These are phyloP conservation scores for Tetanocera ferruginea DNA, from an alignment of 2,888 invertebrate genomes.

Conservation along the genomic window DNA sequence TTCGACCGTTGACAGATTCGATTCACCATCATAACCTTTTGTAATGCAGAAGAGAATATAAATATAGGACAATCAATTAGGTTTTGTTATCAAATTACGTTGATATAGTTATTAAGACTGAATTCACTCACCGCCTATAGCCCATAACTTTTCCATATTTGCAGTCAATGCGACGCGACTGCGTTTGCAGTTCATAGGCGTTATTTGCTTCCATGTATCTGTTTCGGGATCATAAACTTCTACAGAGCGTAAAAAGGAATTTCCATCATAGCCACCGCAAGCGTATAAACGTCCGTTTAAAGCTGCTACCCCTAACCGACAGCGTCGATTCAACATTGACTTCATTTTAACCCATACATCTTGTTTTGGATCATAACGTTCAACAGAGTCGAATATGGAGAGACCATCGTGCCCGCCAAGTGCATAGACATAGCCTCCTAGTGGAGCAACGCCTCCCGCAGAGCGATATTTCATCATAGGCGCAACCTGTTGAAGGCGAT, in stretches of 20 bases:
- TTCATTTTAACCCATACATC: constrained; percentile 81
- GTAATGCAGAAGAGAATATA: constrained; percentile 3
- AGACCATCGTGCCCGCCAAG: constrained; percentile 91
- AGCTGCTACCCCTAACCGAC: constrained; percentile 86
- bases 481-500: constrained; percentile 60
- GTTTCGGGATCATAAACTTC: constrained; percentile 84
- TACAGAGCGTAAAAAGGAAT: constrained; percentile 84
- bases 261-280: constrained; percentile 89
- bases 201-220: constrained; percentile 82
- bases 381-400: constrained; percentile 89
- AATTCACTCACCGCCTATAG: constrained; percentile 75
- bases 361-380: constrained; percentile 82
- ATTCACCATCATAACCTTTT: constrained; percentile 79
- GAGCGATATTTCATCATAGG: constrained; percentile 72
- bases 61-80: background rate
- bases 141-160: constrained; percentile 87
- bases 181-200: constrained; percentile 86
- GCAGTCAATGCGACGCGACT: constrained; percentile 86
- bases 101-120: background rate
- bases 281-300: constrained; percentile 86
- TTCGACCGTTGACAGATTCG: constrained; percentile 87
- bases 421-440: constrained; percentile 80
- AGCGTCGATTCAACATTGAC: constrained; percentile 85
- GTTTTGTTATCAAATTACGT: background rate
- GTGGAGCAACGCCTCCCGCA: constrained; percentile 80